Conservation (phyloP, 2,113 vertebrate species). For the Oriolus oriolus region DNA sequence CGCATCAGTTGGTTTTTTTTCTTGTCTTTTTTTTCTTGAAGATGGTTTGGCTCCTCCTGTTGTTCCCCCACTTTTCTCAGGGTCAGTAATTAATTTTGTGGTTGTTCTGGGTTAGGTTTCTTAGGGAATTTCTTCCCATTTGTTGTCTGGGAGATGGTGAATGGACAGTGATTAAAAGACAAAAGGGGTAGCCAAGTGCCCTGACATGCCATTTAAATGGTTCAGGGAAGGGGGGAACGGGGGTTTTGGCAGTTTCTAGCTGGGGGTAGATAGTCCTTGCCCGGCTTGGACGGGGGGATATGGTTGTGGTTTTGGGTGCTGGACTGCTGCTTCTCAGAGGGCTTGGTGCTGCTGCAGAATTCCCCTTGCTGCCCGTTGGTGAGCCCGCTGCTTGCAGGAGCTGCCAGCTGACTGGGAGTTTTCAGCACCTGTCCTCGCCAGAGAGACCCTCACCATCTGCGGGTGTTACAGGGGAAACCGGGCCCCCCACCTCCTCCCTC, state of each 20-base stretch:
- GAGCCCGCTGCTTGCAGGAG: background rate
- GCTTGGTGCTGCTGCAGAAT: background rate
- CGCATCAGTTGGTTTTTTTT: background rate
- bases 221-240: too few relatives aligned
- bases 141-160: background rate
- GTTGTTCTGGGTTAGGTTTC: background rate
- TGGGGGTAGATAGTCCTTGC: background rate
- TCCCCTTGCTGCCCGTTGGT: background rate
- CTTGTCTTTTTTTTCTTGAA: background rate
- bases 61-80: accelerated
- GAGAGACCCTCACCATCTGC: background rate
- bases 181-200: background rate
- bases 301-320: background rate
- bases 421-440: background rate
- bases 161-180: background rate
- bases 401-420: background rate
- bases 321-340: background rate
- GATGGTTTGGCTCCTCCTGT: background rate
- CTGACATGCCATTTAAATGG: background rate
- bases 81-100: background rate
- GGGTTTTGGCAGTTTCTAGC: background rate
- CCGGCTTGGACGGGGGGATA: background rate
- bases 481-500: too few relatives aligned
- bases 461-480: background rate
- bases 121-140: background rate